Evolutionary conservation across 2,888 invertebrate genomes (phyloP).

Genomic region (Cerastis leucographa): DNA sequence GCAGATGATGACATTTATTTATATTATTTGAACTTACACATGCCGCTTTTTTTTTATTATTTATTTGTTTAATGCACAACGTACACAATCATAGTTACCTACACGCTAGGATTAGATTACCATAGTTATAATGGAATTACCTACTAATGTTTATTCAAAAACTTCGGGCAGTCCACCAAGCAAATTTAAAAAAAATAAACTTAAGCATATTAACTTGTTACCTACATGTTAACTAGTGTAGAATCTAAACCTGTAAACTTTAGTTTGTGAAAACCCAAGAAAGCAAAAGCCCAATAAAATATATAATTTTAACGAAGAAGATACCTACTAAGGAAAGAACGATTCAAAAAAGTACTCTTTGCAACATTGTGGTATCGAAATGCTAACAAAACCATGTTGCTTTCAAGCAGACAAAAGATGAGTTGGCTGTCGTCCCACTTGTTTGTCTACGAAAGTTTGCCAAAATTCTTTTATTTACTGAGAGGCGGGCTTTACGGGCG

Average conservation of each 20-base stretch:
- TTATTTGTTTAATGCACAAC: too few species aligned
- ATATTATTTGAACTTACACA: neutral
- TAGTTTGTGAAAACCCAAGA: neutral
- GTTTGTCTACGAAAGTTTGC: slow-evolving; percentile 90
- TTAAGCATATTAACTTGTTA: slow-evolving; percentile 1
- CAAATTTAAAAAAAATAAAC: neutral
- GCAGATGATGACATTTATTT: too few species aligned
- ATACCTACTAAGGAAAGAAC: slow-evolving; percentile 70
- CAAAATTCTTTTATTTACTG: slow-evolving; percentile 90
- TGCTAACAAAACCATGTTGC: slow-evolving; percentile 86
- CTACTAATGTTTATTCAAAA: neutral
- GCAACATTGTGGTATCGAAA: slow-evolving; percentile 83
- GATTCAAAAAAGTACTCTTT: slow-evolving; percentile 69
- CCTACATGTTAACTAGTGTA: neutral
- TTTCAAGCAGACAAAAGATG: slow-evolving; percentile 89
- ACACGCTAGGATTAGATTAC: too few species aligned
- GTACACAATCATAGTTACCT: too few species aligned
- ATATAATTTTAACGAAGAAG: slow-evolving; percentile 39
- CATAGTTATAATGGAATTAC: neutral
- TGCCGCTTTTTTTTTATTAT: neutral
- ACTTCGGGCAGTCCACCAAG: neutral
- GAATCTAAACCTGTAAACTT: neutral
- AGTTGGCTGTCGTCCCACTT: slow-evolving; percentile 89
- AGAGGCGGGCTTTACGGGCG: slow-evolving; percentile 83
- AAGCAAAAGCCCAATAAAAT: slow-evolving; percentile 18